phyloP scores from a whole-genome alignment of 2,113 vertebrate species.

The Murina feae region DNA sequence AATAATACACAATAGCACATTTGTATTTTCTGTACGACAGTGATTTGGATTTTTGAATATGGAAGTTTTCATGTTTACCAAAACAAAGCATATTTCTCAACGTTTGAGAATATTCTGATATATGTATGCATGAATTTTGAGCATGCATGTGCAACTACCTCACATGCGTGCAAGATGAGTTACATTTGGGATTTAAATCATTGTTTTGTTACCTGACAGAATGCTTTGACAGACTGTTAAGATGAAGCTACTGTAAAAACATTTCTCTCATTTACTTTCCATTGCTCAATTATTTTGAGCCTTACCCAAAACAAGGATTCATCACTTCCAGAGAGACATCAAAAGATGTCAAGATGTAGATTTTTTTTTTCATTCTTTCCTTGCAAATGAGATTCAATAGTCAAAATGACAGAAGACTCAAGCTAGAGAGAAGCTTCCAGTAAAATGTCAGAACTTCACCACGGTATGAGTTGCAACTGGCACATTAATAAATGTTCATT shows the following conservation, averaged over 20 bases:
- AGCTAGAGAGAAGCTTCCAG: constrained; percentile 52
- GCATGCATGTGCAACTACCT: background rate
- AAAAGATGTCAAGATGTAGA: constrained; percentile 75
- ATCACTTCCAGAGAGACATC: constrained; percentile 75
- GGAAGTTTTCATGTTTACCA: background rate
- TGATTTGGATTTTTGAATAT: background rate
- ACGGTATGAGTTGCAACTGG: constrained; percentile 50
- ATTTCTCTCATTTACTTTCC: constrained; percentile 66
- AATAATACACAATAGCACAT: background rate
- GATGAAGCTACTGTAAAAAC: constrained; percentile 58
- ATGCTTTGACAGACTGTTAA: constrained; percentile 65
- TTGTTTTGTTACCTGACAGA: constrained; percentile 67
- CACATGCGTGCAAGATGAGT: background rate
- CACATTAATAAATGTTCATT: constrained; percentile 19
- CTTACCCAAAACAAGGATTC: constrained; percentile 74
- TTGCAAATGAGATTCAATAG: constrained; percentile 79
- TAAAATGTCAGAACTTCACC: constrained; percentile 72
- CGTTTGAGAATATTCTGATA: background rate
- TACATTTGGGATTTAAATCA: constrained; percentile 58
- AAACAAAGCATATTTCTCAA: background rate
- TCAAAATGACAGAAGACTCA: constrained; percentile 78
- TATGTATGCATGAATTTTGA: background rate
- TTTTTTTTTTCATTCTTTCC: constrained; percentile 80
- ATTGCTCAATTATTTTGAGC: constrained; percentile 75
- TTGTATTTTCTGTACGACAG: background rate